phyloP scores from a whole-genome alignment of 2,113 vertebrate genomes.

The rat (Rattus norvegicus) region DNA sequence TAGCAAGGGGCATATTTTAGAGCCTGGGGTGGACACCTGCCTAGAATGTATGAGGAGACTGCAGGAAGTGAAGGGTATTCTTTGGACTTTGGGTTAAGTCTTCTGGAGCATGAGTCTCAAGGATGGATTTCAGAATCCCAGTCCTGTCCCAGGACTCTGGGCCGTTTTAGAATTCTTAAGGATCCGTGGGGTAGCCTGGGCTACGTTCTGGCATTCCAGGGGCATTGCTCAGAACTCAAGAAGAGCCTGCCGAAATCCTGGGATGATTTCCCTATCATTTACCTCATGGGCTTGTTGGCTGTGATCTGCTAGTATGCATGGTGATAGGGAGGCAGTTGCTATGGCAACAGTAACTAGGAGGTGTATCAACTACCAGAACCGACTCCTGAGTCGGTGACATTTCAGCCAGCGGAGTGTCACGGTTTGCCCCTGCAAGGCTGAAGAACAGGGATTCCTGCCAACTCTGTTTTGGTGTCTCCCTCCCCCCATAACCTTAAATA shows the following conservation, averaged over 20 bases:
- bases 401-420: constrained; percentile 66
- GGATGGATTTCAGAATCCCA: constrained; percentile 36
- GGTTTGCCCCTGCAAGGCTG: constrained; percentile 32
- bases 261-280: constrained; percentile 28
- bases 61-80: neutral
- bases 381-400: constrained; percentile 72
- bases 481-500: constrained; percentile 64
- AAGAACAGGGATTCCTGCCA: constrained; percentile 65
- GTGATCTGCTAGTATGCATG: constrained; percentile 50
- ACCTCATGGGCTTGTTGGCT: constrained; percentile 58
- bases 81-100: neutral
- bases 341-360: constrained; percentile 76
- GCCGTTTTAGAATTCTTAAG: constrained; percentile 21
- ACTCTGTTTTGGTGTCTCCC: neutral
- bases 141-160: neutral
- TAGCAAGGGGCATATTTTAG: neutral
- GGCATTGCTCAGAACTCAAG: neutral
- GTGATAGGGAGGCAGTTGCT: constrained; percentile 75
- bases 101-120: neutral
- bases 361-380: constrained; percentile 73
- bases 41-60: neutral
- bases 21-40: neutral
- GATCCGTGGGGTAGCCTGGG: neutral
- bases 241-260: neutral
- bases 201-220: constrained; percentile 19